phyloP scores from a whole-genome alignment of 1,140 invertebrate genomes.

The Melitaea cinxia region DNA sequence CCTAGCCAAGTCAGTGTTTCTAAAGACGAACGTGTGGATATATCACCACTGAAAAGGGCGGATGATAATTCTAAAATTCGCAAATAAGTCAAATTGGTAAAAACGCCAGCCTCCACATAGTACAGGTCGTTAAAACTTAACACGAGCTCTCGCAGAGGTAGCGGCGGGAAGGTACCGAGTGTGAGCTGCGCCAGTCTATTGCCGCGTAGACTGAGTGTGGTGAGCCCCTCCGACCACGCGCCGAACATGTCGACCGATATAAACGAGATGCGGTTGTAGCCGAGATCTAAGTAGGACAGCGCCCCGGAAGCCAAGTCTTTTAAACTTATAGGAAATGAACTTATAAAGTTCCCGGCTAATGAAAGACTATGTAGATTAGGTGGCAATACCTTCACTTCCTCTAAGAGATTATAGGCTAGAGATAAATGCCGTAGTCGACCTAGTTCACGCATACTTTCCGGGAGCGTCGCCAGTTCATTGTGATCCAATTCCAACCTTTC shows the following conservation, averaged over 20 bases:
- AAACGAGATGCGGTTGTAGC: constrained; percentile 89
- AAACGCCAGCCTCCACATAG: constrained; percentile 87
- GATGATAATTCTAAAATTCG: constrained; percentile 92
- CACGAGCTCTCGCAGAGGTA: constrained; percentile 89
- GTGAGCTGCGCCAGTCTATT: constrained; percentile 89
- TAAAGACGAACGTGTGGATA: constrained; percentile 86
- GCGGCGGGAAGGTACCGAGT: constrained; percentile 85
- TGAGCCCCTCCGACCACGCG: constrained; percentile 87
- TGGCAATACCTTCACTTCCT: constrained; percentile 70
- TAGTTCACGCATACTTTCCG: constrained; percentile 84
- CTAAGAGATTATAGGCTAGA: constrained; percentile 88
- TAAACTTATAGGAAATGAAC: constrained; percentile 85
- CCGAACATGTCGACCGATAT: constrained; percentile 86
- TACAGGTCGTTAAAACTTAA: constrained; percentile 92
- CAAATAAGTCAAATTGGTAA: constrained; percentile 85
- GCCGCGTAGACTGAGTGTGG: constrained; percentile 90
- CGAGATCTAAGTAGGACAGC: constrained; percentile 89
- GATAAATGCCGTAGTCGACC: constrained; percentile 88
- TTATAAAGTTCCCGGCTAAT: constrained; percentile 88
- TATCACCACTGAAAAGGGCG: constrained; percentile 87
- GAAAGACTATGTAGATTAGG: constrained; percentile 87
- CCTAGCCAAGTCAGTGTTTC: constrained; percentile 89
- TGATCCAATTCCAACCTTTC: constrained; percentile 91
- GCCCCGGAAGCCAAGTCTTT: constrained; percentile 83
- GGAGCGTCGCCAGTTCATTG: constrained; percentile 86